Base-by-base conservation (phyloP, 2,113 vertebrate genomes). In the Toxostoma redivivum region DNA sequence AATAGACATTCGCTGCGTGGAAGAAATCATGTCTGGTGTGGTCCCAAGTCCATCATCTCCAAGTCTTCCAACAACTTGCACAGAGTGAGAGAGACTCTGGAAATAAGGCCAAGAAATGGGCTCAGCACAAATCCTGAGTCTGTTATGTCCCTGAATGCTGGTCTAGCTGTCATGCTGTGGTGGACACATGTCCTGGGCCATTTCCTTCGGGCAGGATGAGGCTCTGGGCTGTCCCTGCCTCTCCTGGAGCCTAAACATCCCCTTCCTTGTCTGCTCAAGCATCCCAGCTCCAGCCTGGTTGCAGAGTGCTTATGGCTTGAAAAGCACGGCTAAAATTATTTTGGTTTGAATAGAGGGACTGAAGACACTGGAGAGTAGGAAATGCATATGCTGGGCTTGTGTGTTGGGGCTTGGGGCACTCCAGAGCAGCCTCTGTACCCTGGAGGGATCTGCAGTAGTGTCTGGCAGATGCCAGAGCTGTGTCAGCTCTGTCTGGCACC, bases 391-490 rank as follows among this genome's bases (percentile, higher is more conserved):
- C 38, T 78, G 50, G 28, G 12, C 10, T 77, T 42, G 31, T 60
- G 50, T 3, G 1, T 12, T 35, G n/a, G 54, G 48, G 17, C 21
- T 67, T 1, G 1, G 1, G 48, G 28, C 47, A 37, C 44, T 53
- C 78, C 82, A 35, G 30, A 57, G 47, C 27, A 67, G 28, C 13
- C 31, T 37, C n/a, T 4, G 15, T 4, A 31, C n/a, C 35, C 15
- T 23, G 2, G 38, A 57, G 42, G 8, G 37, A 47, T n/a, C 53
- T 2, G 0, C 42, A 21, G 51, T 0, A 0, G 62, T 33, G 28
- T 31, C 70, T 1, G 0, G 37, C 64, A 57, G 78, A 16, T 23
- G 40, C 40, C 44, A 51, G 40, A 56, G 23, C 38, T 56, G 16
- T 24, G 54, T 18, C n/a, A 61, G 60, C 42, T 86, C 67, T 76